Evolutionary conservation across 2,797 vertebrate species (phyloP).

Genomic region (Chromobotia macracanthus): DNA sequence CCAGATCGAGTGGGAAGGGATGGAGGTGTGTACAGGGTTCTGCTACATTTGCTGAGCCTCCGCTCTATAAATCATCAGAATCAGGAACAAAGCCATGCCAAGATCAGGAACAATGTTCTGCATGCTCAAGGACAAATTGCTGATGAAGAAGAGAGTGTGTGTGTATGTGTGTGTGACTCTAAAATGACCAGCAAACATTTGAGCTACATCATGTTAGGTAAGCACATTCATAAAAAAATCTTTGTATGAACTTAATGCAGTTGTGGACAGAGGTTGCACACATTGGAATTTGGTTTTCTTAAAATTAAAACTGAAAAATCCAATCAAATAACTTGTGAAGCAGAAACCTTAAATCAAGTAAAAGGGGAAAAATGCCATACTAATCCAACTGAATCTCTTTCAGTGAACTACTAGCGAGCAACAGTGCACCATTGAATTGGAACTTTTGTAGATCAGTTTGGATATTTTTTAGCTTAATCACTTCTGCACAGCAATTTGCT

Average conservation of each 20-base stretch:
- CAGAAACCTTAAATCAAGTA: background rate
- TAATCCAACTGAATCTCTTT: background rate
- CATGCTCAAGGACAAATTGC: conserved; percentile 45
- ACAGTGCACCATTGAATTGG: background rate
- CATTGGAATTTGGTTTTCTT: background rate
- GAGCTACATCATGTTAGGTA: background rate
- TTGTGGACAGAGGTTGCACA: background rate
- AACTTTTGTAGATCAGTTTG: background rate
- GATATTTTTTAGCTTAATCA: background rate
- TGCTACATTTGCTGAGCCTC: conserved; percentile 51
- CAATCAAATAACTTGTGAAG: background rate
- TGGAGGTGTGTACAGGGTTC: conserved; percentile 34
- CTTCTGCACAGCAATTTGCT: background rate
- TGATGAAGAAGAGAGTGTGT: background rate
- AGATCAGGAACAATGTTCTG: background rate
- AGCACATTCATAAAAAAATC: background rate
- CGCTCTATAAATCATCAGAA: conserved; percentile 59
- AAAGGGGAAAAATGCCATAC: background rate
- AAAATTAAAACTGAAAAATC: background rate
- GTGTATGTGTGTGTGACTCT: background rate
- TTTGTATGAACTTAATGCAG: background rate
- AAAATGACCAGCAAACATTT: background rate
- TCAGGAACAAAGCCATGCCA: conserved; percentile 11
- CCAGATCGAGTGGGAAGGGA: conserved; percentile 8
- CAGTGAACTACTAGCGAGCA: background rate